Percentiles rank a stretch among this genome's conserved stretches.
Conservation (phyloP, 2,888 invertebrate species). For the Zelleria hepariella region DNA sequence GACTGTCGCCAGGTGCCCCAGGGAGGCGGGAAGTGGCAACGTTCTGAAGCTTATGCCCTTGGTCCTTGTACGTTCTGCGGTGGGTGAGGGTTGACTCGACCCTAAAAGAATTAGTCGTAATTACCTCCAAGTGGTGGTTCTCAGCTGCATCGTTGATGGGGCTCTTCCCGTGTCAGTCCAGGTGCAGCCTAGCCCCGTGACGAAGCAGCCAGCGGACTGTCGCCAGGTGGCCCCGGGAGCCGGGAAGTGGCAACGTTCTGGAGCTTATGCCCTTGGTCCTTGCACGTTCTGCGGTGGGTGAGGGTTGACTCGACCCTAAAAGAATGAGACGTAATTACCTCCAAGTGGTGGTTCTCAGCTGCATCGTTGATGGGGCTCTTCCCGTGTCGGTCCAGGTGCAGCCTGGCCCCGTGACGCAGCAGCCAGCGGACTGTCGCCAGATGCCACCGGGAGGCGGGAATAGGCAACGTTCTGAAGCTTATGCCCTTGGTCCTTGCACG, state of each 20-base stretch:
- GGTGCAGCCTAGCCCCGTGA: constrained; percentile 83
- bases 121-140: constrained; percentile 89
- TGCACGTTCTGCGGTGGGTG: too few relatives aligned
- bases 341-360: constrained; percentile 90
- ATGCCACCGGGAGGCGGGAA: constrained; percentile 89
- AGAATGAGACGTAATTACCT: constrained; percentile 77
- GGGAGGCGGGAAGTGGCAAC: too few relatives aligned
- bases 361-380: constrained; percentile 94
- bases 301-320: too few relatives aligned
- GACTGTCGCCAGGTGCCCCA: constrained; percentile 84
- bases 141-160: constrained; percentile 93
- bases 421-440: constrained; percentile 86
- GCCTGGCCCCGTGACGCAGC: constrained; percentile 83
- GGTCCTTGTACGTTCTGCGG: too few relatives aligned
- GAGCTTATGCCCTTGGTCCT: too few relatives aligned
- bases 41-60: too few relatives aligned
- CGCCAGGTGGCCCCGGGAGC: constrained; percentile 83
- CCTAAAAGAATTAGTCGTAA: too few relatives aligned
- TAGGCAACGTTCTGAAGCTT: too few relatives aligned
- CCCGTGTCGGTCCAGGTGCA: constrained; percentile 87
- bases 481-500: too few relatives aligned
- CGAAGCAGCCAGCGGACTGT: constrained; percentile 88
- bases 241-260: too few relatives aligned
- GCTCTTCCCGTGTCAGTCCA: constrained; percentile 90
- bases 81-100: too few relatives aligned